Percentiles rank a stretch among this genome's conserved stretches.
Evolutionary conservation across 2,113 vertebrate genomes (phyloP).

Genomic region (Sebastes schlegelii): DNA sequence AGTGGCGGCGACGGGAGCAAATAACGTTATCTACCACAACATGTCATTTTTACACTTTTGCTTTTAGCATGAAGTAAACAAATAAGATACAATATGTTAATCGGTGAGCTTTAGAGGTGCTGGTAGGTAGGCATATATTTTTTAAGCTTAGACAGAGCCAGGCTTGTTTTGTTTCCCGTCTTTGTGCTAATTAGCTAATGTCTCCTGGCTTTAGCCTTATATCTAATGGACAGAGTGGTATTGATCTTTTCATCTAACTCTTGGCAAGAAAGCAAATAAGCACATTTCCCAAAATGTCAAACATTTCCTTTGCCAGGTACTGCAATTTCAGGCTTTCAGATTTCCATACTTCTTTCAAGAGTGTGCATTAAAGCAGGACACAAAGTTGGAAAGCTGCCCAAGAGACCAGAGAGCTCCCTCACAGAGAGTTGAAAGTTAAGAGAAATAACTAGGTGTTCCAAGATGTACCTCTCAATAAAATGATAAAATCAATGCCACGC

Average conservation of each 20-base stretch:
- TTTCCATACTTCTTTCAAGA: neutral
- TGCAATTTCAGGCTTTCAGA: neutral
- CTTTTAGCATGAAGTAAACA: neutral
- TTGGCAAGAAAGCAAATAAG: neutral
- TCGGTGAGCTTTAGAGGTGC: neutral
- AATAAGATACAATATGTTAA: neutral
- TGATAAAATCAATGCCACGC: conserved; percentile 48
- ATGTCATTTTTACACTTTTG: neutral
- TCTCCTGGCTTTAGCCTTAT: neutral
- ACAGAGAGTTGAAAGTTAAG: neutral
- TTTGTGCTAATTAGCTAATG: neutral
- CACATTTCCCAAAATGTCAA: neutral
- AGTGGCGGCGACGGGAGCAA: too few relatives aligned
- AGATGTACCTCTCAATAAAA: conserved; percentile 36
- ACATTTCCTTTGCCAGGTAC: neutral
- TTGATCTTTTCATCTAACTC: neutral
- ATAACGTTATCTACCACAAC: neutral
- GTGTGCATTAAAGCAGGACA: conserved; percentile 2
- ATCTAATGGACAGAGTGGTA: neutral
- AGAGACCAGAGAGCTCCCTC: neutral
- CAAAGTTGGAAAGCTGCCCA: neutral
- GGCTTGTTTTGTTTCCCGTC: too few relatives aligned
- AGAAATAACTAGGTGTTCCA: neutral
- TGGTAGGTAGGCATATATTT: neutral
- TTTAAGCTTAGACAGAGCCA: neutral